phyloP scores from a whole-genome alignment of 2,888 invertebrate genomes.

The Trilocha varians region DNA sequence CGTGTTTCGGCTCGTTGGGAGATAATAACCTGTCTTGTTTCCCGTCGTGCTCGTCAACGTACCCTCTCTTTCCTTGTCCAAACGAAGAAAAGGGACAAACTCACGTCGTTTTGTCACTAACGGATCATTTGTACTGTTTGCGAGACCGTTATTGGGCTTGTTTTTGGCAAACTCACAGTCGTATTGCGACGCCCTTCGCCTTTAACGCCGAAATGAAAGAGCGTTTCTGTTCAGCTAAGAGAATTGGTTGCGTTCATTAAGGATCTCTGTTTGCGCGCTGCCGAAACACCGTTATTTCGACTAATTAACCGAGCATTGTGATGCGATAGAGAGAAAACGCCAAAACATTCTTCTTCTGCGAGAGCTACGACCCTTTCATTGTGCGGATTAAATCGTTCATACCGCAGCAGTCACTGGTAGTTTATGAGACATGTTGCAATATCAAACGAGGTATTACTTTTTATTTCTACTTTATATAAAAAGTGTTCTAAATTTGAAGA shows the following conservation, averaged over 20 bases:
- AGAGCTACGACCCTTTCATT: slow-evolving; percentile 23
- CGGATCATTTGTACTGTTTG: slow-evolving; percentile 69
- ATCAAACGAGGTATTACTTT: too few species aligned
- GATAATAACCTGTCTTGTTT: slow-evolving; percentile 71
- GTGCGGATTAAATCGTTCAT: too few species aligned
- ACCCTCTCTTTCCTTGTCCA: slow-evolving; percentile 29
- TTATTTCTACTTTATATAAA: too few species aligned
- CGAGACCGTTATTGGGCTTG: slow-evolving; percentile 67
- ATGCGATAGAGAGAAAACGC: slow-evolving; percentile 49
- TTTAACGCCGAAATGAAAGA: slow-evolving; percentile 57
- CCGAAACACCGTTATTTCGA: slow-evolving; percentile 63
- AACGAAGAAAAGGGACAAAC: slow-evolving; percentile 33
- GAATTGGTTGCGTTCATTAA: slow-evolving; percentile 66
- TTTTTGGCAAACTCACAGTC: slow-evolving; percentile 62
- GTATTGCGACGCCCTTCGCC: slow-evolving; percentile 51
- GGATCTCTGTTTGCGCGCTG: slow-evolving; percentile 65
- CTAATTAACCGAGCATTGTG: slow-evolving; percentile 65
- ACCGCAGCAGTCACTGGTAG: too few species aligned
- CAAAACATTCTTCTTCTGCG: slow-evolving; percentile 42
- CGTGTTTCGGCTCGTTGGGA: slow-evolving; percentile 55
- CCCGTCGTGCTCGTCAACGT: slow-evolving; percentile 53
- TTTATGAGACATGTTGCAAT: too few species aligned
- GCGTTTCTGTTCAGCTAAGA: slow-evolving; percentile 49
- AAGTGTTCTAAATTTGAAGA: too few species aligned
- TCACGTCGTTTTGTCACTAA: slow-evolving; percentile 60